These are phyloP conservation scores for Nomada ferruginata DNA, from an alignment of 2,888 invertebrate species.

Conservation along the genomic window DNA sequence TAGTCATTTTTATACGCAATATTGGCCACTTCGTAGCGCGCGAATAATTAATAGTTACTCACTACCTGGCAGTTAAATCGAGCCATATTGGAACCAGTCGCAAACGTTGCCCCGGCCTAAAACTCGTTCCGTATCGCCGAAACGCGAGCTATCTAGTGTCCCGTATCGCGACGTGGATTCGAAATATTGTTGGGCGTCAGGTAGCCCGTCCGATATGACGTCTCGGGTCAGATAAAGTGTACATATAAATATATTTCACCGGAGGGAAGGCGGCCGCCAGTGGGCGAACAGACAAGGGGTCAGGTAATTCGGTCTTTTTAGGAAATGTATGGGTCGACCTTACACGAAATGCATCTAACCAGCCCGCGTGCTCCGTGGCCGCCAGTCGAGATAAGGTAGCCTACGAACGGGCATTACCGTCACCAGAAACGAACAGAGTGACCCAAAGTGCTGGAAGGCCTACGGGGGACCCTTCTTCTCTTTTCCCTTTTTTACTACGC, in stretches of 20 bases:
- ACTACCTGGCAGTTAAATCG: too few species aligned
- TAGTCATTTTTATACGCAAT: too few species aligned
- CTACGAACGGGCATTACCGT: slow-evolving; percentile 73
- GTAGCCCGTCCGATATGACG: slow-evolving; percentile 38
- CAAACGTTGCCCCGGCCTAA: too few species aligned
- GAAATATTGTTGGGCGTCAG: slow-evolving; percentile 26
- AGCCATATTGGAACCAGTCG: too few species aligned
- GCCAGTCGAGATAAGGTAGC: slow-evolving; percentile 73
- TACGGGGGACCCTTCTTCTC: slow-evolving; percentile 23
- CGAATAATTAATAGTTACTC: too few species aligned
- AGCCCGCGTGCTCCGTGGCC: slow-evolving; percentile 49
- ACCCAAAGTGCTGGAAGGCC: slow-evolving; percentile 46
- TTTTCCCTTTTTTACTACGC: slow-evolving; percentile 15
- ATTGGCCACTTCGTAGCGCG: too few species aligned
- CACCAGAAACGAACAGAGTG: slow-evolving; percentile 72
- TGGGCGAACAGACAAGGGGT: slow-evolving; percentile 57
- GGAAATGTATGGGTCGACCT: slow-evolving; percentile 72
- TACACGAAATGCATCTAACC: slow-evolving; percentile 76
- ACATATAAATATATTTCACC: slow-evolving; percentile 12
- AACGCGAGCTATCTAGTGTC: slow-evolving; percentile 4
- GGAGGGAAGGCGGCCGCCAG: slow-evolving; percentile 15
- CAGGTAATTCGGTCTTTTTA: slow-evolving; percentile 76
- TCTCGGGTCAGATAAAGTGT: slow-evolving; percentile 29
- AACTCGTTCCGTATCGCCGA: background rate
- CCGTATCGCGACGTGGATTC: background rate